These are phyloP conservation scores for Zaprionus capensis DNA, from an alignment of 1,140 invertebrate species.

Conservation along the genomic window DNA sequence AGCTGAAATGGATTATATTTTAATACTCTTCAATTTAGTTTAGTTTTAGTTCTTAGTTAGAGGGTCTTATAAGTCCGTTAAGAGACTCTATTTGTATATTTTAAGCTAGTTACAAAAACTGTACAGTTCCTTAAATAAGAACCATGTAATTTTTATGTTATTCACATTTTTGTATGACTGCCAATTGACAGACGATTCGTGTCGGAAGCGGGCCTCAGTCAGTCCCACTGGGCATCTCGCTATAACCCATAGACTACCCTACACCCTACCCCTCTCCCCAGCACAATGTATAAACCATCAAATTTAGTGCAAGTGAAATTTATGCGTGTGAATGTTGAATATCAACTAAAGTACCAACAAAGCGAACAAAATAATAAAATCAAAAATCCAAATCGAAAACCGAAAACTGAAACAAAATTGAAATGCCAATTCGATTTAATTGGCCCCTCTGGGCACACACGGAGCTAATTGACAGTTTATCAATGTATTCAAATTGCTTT, in stretches of 20 bases:
- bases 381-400: constrained; percentile 46
- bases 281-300: constrained; percentile 27
- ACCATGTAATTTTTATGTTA: too few species aligned
- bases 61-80: too few species aligned
- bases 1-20: too few species aligned
- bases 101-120: too few species aligned
- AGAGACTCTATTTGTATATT: too few species aligned
- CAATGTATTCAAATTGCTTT: constrained; percentile 31
- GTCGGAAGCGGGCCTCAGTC: background rate
- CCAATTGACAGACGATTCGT: too few species aligned
- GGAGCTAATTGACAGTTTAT: constrained; percentile 41
- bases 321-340: constrained; percentile 76
- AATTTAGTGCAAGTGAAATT: constrained; percentile 78
- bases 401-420: constrained; percentile 2
- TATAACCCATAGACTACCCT: background rate
- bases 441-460: background rate
- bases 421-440: constrained; percentile 13
- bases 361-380: constrained; percentile 30
- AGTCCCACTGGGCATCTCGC: background rate
- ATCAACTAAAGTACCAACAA: constrained; percentile 52
- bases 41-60: too few species aligned
- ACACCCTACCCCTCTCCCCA: background rate
- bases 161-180: too few species aligned
- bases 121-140: too few species aligned
- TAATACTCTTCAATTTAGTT: too few species aligned